Evolutionary conservation across 2,113 vertebrate species (phyloP).

Genomic region (Tonatia bakeri): DNA sequence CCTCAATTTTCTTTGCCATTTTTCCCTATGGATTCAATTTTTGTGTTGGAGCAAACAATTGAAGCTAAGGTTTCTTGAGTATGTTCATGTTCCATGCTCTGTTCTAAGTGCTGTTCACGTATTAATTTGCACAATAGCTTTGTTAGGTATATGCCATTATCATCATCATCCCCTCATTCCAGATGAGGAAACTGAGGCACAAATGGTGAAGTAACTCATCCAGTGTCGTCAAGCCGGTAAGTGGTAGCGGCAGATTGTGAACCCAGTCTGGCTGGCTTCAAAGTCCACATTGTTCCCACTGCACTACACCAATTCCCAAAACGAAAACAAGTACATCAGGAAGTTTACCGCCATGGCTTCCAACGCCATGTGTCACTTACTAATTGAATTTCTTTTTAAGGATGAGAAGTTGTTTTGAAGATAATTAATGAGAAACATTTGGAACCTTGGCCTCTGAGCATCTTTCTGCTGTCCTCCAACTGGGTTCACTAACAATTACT

Average conservation of each 20-base stretch:
- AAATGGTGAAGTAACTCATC: neutral
- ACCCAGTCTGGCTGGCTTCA: conserved; percentile 10
- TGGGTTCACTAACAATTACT: conserved; percentile 22
- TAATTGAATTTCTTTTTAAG: conserved; percentile 45
- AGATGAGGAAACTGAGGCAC: neutral
- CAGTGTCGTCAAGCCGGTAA: neutral
- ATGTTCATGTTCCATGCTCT: neutral
- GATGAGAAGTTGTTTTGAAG: conserved; percentile 56
- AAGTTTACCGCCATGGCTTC: neutral
- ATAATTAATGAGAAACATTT: conserved; percentile 68
- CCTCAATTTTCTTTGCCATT: neutral
- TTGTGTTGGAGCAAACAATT: neutral
- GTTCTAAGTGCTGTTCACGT: neutral
- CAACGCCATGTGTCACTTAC: conserved; percentile 35
- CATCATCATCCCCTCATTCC: neutral
- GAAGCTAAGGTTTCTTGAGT: neutral
- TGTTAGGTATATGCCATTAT: neutral
- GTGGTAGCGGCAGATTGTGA: neutral
- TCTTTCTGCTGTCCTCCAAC: conserved; percentile 6
- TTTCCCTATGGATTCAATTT: neutral
- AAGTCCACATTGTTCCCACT: conserved; percentile 1
- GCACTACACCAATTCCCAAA: neutral
- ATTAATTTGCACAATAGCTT: neutral
- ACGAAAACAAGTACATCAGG: conserved; percentile 31
- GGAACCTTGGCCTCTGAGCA: conserved; percentile 23